Percentiles rank a stretch among this genome's conserved stretches.
These are phyloP conservation scores for Acanthurus tractus DNA, from an alignment of 2,797 vertebrate species.

Conservation along the genomic window DNA sequence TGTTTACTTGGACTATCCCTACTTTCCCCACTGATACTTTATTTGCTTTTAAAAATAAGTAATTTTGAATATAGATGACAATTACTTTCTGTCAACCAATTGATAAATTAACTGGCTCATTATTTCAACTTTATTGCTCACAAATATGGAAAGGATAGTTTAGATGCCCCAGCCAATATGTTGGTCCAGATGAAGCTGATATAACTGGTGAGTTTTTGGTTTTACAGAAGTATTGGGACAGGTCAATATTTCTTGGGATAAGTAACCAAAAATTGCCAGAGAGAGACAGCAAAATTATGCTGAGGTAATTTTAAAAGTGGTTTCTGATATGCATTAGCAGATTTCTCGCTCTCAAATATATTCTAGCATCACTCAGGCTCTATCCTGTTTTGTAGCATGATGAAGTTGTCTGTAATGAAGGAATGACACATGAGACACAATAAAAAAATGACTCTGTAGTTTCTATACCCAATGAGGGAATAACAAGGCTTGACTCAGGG, in stretches of 20 bases:
- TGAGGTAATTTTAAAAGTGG: not conserved
- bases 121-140: not conserved
- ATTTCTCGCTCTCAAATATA: not conserved
- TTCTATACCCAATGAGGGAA: conserved; percentile 5
- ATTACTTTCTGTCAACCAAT: not conserved
- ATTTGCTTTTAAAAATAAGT: not conserved
- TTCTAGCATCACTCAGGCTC: not conserved
- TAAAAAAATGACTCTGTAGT: not conserved
- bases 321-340: not conserved
- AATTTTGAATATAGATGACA: not conserved
- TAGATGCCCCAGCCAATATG: not conserved
- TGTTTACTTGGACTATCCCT: no score
- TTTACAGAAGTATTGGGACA: not conserved
- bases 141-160: not conserved
- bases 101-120: not conserved
- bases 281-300: not conserved
- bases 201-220: not conserved
- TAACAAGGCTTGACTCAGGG: not conserved
- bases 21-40: no score
- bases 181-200: not conserved
- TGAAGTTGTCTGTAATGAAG: not conserved
- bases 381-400: not conserved
- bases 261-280: not conserved
- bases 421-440: conserved; percentile 11
- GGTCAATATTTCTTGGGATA: not conserved